Conservation (phyloP, 1,140 invertebrate species). For the Drosophila trapezifrons region DNA sequence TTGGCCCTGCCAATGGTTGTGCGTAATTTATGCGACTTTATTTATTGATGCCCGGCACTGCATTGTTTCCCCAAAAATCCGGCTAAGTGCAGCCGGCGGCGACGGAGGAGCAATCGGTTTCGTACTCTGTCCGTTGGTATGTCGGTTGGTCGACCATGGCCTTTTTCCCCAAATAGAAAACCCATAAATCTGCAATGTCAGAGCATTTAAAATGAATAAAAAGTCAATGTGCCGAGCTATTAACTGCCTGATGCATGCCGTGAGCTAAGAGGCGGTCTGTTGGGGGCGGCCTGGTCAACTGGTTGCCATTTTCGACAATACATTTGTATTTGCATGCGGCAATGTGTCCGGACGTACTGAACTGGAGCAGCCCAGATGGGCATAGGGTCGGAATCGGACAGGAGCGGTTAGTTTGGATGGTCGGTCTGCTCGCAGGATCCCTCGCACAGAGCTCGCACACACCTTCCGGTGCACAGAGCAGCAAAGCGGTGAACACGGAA, state of each 20-base stretch:
- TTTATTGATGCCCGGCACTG: constrained; percentile 74
- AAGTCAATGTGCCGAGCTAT: constrained; percentile 82
- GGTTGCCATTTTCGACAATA: constrained; percentile 78
- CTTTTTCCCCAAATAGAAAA: constrained; percentile 74
- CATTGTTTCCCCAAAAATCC: constrained; percentile 74
- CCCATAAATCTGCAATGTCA: constrained; percentile 79
- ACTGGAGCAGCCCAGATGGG: constrained; percentile 52
- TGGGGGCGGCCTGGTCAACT: constrained; percentile 47
- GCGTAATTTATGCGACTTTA: constrained; percentile 81
- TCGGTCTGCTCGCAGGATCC: constrained; percentile 47
- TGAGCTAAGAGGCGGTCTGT: constrained; percentile 11
- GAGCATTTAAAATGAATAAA: constrained; percentile 82
- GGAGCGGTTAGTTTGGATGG: constrained; percentile 61
- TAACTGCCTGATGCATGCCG: constrained; percentile 77
- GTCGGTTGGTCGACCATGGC: constrained; percentile 45
- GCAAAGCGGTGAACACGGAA: constrained; percentile 38
- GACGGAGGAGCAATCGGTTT: constrained; percentile 8
- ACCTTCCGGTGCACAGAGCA: constrained; percentile 75
- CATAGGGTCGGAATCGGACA: constrained; percentile 33
- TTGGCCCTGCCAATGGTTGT: constrained; percentile 58
- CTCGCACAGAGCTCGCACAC: constrained; percentile 55
- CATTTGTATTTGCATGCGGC: constrained; percentile 81
- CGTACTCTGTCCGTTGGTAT: constrained; percentile 15
- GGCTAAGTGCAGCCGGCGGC: constrained; percentile 72
- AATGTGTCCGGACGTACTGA: constrained; percentile 69